Conservation (phyloP, 2,888 invertebrate species). For the Nycteola revayana region DNA sequence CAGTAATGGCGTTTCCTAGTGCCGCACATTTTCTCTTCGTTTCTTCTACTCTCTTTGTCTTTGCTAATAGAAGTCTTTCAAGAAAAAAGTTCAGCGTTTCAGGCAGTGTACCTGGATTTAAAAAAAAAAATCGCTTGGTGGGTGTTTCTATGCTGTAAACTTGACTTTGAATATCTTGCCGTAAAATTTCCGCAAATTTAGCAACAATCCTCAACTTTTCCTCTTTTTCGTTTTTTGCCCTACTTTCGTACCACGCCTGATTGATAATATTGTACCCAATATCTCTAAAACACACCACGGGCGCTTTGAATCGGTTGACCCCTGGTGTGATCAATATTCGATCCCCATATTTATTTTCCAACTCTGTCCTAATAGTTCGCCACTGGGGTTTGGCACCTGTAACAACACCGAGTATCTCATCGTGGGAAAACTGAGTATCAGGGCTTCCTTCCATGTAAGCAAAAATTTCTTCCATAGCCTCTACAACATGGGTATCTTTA, state of each 20-base stretch:
- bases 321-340: slow-evolving; percentile 1
- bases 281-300: slow-evolving; percentile 2
- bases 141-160: slow-evolving; percentile 1
- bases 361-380: neutral
- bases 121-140: slow-evolving; percentile 1
- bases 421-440: slow-evolving; percentile 1
- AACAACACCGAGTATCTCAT: neutral
- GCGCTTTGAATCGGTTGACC: neutral
- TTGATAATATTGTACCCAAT: slow-evolving; percentile 2
- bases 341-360: neutral
- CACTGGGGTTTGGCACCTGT: neutral
- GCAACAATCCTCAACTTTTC: slow-evolving; percentile 1
- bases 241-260: slow-evolving; percentile 1
- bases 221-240: neutral
- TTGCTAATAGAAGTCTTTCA: neutral
- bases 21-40: neutral
- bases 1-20: neutral
- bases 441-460: neutral
- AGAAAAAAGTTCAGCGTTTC: neutral
- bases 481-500: no score
- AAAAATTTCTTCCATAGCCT: neutral
- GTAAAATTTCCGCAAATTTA: slow-evolving; percentile 2
- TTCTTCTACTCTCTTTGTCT: neutral
- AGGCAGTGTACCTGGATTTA: neutral
- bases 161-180: neutral